Percentiles rank a stretch among this genome's conserved stretches.
Evolutionary conservation across 2,888 invertebrate species (phyloP).

Genomic region (Chymomyza caudatula): DNA sequence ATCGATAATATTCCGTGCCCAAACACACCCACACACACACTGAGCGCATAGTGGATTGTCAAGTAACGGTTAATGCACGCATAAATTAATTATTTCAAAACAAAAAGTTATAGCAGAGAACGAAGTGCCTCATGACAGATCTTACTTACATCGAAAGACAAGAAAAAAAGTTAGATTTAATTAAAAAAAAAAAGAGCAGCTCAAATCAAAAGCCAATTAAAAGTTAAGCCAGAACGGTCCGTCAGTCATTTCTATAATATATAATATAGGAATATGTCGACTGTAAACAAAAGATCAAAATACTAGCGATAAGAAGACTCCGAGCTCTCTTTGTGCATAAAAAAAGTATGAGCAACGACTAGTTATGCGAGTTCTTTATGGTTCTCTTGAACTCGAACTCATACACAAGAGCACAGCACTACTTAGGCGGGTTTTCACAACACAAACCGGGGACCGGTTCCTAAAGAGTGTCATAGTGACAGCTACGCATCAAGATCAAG

Average conservation of each 20-base stretch:
- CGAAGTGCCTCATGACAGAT: background rate
- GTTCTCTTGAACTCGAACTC: conserved; percentile 9
- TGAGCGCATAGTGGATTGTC: too few species aligned
- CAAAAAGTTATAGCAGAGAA: conserved; percentile 31
- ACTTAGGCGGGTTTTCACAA: conserved; percentile 25
- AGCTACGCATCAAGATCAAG: conserved; percentile 42
- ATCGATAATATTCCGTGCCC: conserved; percentile 37
- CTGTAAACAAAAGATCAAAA: conserved; percentile 53
- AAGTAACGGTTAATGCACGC: conserved; percentile 68
- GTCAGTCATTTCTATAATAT: background rate
- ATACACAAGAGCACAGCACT: background rate
- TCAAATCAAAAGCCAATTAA: background rate
- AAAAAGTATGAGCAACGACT: background rate
- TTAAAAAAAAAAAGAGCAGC: background rate
- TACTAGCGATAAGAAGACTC: conserved; percentile 44
- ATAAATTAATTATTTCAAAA: conserved; percentile 67
- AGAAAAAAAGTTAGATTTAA: background rate
- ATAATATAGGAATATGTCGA: conserved; percentile 25
- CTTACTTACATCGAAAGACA: background rate
- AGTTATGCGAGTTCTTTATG: conserved; percentile 14
- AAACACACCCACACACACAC: background rate
- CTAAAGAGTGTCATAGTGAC: conserved; percentile 21
- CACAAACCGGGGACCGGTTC: conserved; percentile 45
- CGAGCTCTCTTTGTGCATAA: background rate
- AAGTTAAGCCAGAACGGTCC: background rate